phyloP scores from a whole-genome alignment of 2,888 invertebrate genomes.

The Nymphalis polychloros region DNA sequence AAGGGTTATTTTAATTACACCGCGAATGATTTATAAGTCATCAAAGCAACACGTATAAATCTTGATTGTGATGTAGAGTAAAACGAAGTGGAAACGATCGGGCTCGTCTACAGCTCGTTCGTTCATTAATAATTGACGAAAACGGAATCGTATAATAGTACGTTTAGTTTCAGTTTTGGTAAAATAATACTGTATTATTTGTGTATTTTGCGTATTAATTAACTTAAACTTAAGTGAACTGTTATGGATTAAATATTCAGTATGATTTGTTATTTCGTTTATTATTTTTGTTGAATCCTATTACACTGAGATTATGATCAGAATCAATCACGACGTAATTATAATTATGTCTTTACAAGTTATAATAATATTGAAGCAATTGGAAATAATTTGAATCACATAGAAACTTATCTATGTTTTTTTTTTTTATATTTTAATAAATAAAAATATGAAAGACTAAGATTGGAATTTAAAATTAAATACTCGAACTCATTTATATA shows the following conservation, averaged over 20 bases:
- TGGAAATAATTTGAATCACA: neutral
- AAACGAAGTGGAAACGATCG: constrained; percentile 31
- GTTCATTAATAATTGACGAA: constrained; percentile 11
- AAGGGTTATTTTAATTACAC: constrained; percentile 74
- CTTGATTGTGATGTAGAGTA: constrained; percentile 48
- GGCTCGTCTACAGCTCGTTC: constrained; percentile 4
- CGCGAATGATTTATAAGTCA: constrained; percentile 70
- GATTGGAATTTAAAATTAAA: too few relatives aligned
- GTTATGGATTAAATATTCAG: neutral
- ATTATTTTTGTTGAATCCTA: neutral
- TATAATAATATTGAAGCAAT: neutral
- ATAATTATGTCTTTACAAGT: neutral
- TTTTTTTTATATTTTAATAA: too few relatives aligned
- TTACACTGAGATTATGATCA: neutral
- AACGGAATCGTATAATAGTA: neutral
- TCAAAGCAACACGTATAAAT: constrained; percentile 62
- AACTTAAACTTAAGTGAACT: neutral
- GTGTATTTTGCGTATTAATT: neutral
- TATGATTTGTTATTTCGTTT: neutral
- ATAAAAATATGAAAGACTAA: too few relatives aligned
- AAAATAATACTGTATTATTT: neutral
- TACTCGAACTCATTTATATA: too few relatives aligned
- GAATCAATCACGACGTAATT: neutral
- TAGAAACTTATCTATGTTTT: too few relatives aligned
- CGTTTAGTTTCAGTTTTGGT: neutral